phyloP scores from a whole-genome alignment of 2,113 vertebrate species.

The Numida meleagris region DNA sequence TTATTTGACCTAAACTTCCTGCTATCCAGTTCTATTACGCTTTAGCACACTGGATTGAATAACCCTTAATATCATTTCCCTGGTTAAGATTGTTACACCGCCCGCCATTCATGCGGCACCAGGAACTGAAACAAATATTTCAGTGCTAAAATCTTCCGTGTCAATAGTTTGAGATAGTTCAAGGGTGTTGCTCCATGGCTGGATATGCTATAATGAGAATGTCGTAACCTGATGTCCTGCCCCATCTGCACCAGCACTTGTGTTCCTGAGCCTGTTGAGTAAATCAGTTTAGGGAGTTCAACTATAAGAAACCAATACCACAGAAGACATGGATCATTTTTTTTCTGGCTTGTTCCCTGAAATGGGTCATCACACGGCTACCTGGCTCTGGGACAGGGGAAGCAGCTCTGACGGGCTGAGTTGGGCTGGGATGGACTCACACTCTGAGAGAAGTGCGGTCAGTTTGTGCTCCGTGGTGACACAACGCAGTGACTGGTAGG shows the following conservation, averaged over 20 bases:
- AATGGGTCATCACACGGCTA: too few species aligned
- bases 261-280: rapidly evolving
- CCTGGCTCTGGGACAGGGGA: rapidly evolving
- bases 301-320: background rate
- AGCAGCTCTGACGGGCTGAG: background rate
- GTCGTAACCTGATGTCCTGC: background rate
- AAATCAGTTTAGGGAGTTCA: background rate
- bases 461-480: background rate
- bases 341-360: background rate
- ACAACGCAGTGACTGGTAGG: rapidly evolving
- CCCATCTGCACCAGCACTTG: rapidly evolving
- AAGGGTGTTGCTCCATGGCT: background rate
- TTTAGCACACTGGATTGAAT: background rate
- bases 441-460: rapidly evolving
- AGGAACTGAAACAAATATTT: background rate
- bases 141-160: background rate
- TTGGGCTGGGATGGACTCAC: rapidly evolving
- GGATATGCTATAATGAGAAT: background rate
- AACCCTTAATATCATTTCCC: background rate
- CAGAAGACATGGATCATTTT: background rate
- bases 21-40: background rate
- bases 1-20: constrained; percentile 32
- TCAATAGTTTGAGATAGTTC: background rate
- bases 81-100: background rate
- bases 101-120: rapidly evolving